Evolutionary conservation across 2,797 vertebrate genomes (phyloP).

Genomic region (Urophycis tenuis): DNA sequence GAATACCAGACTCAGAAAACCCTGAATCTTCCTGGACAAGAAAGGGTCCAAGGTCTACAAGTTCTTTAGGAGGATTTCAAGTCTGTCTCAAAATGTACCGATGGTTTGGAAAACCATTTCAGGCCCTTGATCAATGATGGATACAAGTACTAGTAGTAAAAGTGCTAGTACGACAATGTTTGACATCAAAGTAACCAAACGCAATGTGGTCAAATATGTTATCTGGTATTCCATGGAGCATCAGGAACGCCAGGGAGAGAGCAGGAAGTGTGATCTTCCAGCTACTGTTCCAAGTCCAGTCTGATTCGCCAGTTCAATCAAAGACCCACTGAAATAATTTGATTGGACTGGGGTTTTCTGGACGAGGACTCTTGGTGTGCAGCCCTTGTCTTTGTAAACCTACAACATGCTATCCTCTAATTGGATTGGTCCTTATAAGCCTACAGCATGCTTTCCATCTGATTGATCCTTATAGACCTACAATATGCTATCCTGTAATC

Average conservation of each 20-base stretch:
- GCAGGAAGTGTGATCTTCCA: not conserved
- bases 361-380: too few relatives aligned
- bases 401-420: not conserved
- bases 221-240: conserved; percentile 44
- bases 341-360: too few relatives aligned
- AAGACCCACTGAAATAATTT: too few relatives aligned
- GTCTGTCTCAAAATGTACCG: not conserved
- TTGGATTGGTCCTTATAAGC: not conserved
- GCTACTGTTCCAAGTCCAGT: conserved; percentile 34
- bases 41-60: not conserved
- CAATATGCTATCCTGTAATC: too few relatives aligned
- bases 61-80: not conserved
- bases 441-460: not conserved
- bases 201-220: not conserved
- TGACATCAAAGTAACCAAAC: not conserved
- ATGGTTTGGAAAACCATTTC: not conserved
- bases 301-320: too few relatives aligned
- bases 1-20: not conserved
- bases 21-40: not conserved
- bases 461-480: too few relatives aligned
- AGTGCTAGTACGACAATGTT: not conserved
- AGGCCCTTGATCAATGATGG: too few relatives aligned
- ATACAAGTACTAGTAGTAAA: too few relatives aligned
- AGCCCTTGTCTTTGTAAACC: not conserved
- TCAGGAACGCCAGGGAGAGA: not conserved